Conservation (phyloP, 1,140 invertebrate genomes). For the Rhagoletis zephyria region DNA sequence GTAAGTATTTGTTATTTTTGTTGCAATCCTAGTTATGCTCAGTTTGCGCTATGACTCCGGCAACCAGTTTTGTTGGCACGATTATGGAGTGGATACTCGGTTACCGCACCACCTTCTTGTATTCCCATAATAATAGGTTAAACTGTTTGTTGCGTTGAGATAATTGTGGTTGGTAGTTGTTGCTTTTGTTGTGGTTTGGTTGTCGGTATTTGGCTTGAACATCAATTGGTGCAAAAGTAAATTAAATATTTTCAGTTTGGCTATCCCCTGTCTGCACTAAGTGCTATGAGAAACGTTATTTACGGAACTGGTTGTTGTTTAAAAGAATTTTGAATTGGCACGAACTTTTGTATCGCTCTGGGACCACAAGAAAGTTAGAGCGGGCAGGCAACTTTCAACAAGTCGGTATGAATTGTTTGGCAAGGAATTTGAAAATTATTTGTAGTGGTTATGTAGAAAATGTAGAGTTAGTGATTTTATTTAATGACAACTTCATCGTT, state of each 20-base stretch:
- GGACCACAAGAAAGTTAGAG: no score
- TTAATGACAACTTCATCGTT: not conserved
- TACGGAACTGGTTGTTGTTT: constrained; percentile 4
- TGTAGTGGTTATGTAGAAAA: constrained; percentile 10
- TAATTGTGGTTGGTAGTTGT: constrained; percentile 25
- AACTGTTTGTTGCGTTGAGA: not conserved
- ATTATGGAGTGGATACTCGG: not conserved
- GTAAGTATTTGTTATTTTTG: not conserved
- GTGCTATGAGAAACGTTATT: not conserved
- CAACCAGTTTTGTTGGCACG: not conserved
- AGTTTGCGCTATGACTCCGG: not conserved
- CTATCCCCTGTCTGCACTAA: not conserved
- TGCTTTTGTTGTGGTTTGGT: not conserved
- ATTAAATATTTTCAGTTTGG: constrained; percentile 45
- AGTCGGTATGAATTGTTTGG: not conserved
- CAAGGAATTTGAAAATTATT: not conserved
- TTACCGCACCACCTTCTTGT: not conserved
- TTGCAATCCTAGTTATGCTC: not conserved
- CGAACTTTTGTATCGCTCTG: not conserved
- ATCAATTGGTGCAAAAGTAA: constrained; percentile 1
- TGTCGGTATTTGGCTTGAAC: not conserved
- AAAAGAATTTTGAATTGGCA: constrained; percentile 19
- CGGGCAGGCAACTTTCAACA: no score
- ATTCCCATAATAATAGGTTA: not conserved
- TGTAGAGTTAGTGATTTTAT: constrained; percentile 5